phyloP scores from a whole-genome alignment of 2,113 vertebrate genomes.

The Athene noctua region DNA sequence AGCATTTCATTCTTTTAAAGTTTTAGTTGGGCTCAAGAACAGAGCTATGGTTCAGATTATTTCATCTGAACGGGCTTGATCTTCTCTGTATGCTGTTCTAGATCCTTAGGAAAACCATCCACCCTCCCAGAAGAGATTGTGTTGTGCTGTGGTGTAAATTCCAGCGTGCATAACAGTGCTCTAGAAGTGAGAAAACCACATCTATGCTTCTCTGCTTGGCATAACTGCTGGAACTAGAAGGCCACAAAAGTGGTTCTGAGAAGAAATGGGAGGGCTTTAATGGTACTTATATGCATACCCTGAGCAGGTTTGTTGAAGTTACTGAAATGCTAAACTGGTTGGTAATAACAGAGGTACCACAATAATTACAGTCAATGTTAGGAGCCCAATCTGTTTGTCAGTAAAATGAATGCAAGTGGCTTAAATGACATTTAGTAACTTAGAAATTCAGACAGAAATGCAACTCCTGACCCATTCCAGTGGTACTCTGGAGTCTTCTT shows the following conservation, averaged over 20 bases:
- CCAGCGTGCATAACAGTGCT: not conserved
- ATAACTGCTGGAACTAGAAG: not conserved
- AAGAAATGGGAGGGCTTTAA: not conserved
- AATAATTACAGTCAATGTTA: not conserved
- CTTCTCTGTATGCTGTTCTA: not conserved
- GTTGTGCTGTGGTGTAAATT: not conserved
- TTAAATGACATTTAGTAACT: not conserved
- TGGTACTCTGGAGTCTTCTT: no score
- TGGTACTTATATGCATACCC: not conserved
- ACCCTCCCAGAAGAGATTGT: not conserved
- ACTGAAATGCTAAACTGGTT: not conserved
- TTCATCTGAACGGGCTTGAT: not conserved
- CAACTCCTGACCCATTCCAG: not conserved
- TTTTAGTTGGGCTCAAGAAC: not conserved
- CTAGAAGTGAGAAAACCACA: not conserved
- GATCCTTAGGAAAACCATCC: not conserved
- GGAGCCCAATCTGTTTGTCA: not conserved
- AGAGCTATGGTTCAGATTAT: not conserved
- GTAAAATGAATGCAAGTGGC: not conserved
- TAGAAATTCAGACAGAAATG: not conserved
- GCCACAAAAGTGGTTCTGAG: not conserved
- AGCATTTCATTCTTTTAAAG: not conserved
- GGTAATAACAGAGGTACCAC: not conserved
- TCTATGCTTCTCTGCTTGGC: not conserved
- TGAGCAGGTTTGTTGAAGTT: not conserved